Evolutionary conservation across 2,113 vertebrate species (phyloP).

Genomic region (Tenebrosternarchus preto): DNA sequence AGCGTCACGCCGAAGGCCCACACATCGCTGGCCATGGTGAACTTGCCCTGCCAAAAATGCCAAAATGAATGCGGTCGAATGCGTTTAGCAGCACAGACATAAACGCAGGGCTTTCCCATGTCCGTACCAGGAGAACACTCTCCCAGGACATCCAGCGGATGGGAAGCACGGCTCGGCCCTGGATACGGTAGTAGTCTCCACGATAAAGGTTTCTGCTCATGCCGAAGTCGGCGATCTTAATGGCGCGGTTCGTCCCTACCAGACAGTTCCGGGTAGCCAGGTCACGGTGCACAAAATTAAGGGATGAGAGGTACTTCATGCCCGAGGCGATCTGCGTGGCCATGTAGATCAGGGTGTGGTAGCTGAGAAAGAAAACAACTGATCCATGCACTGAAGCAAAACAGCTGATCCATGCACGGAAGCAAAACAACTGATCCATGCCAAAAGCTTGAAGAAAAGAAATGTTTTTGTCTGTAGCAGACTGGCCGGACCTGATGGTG

Average conservation of each 20-base stretch:
- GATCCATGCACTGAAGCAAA: background rate
- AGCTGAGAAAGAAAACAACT: conserved; percentile 68
- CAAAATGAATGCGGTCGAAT: background rate
- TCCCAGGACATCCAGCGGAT: conserved; percentile 99
- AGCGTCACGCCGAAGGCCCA: conserved; percentile 94
- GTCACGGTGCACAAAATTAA: conserved; percentile 97
- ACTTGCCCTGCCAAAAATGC: conserved; percentile 83
- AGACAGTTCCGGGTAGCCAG: conserved; percentile 96
- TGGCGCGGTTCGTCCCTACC: conserved; percentile 90
- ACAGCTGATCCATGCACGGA: background rate
- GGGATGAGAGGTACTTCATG: conserved; percentile 95
- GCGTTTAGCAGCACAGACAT: too few species aligned
- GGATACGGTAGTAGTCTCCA: conserved; percentile 96
- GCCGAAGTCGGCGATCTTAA: conserved; percentile 98
- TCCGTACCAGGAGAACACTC: conserved; percentile 88
- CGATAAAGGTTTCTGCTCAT: conserved; percentile 99
- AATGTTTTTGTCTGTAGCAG: background rate
- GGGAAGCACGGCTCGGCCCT: conserved; percentile 94
- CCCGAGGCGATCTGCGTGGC: conserved; percentile 91
- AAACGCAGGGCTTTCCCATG: background rate
- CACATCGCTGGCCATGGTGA: conserved; percentile 94
- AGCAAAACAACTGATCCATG: background rate
- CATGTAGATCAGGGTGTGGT: conserved; percentile 82
- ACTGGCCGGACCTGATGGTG: conserved; percentile 77
- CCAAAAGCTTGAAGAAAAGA: too few species aligned